Percentiles rank a stretch among this genome's conserved stretches.
Evolutionary conservation across 1,140 invertebrate species (phyloP).

Genomic region (Metopolophium dirhodum): DNA sequence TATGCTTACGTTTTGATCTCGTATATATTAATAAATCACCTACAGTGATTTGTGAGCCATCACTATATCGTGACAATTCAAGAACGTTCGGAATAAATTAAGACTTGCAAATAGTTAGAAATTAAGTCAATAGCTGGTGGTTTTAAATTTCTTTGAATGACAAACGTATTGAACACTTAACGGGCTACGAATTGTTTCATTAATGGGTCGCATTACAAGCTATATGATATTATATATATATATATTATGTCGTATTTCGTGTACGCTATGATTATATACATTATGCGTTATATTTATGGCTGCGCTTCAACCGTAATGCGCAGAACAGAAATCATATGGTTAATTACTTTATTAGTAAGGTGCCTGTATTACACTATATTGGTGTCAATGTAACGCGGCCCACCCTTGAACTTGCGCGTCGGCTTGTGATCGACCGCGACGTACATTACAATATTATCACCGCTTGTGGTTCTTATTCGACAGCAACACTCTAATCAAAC

Average conservation of each 20-base stretch:
- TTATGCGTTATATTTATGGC: not conserved
- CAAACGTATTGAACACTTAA: constrained; percentile 1
- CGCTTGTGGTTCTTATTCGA: not conserved
- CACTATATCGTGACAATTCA: not conserved
- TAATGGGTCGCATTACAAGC: not conserved
- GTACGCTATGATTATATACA: not conserved
- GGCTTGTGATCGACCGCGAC: not conserved
- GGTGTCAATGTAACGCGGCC: not conserved
- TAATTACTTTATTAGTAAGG: constrained; percentile 6
- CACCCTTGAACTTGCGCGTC: constrained; percentile 16
- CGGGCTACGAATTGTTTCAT: not conserved
- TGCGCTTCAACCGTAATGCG: not conserved
- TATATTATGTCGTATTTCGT: not conserved
- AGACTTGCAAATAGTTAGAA: not conserved
- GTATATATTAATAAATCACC: too few species aligned
- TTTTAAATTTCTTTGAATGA: not conserved
- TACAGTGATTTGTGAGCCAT: not conserved
- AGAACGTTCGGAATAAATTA: not conserved
- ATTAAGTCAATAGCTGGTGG: not conserved
- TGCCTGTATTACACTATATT: not conserved
- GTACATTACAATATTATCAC: not conserved
- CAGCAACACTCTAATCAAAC: not conserved
- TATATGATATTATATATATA: too few species aligned
- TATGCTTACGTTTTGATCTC: too few species aligned
- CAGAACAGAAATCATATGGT: not conserved